Percentiles rank a stretch among this genome's conserved stretches.
Conservation (phyloP, 2,113 vertebrate genomes). For the Laterallus jamaicensis region DNA sequence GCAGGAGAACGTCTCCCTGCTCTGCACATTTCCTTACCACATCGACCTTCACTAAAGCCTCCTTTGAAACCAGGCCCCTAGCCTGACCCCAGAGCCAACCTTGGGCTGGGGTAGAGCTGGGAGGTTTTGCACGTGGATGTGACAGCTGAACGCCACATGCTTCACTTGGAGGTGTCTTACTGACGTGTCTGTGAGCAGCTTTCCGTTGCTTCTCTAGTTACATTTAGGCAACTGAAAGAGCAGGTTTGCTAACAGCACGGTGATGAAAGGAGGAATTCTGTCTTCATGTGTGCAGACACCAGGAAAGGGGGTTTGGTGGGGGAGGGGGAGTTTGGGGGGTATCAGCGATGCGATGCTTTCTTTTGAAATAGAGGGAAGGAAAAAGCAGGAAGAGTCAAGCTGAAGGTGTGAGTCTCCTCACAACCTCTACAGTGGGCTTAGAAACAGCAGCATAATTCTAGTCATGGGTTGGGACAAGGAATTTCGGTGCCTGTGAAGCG, state of each 20-base stretch:
- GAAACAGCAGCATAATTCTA: not conserved
- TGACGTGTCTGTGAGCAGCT: no score
- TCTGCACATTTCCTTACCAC: no score
- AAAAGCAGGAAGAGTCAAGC: not conserved
- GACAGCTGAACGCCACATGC: no score
- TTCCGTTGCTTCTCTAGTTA: no score
- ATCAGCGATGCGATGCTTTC: not conserved
- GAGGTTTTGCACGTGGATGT: no score
- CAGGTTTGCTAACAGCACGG: slow-evolving; percentile 22
- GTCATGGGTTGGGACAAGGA: not conserved
- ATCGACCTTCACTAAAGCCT: no score
- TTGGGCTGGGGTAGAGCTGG: no score
- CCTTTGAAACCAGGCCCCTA: no score
- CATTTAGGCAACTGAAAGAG: not conserved
- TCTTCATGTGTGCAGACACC: not conserved
- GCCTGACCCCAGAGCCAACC: no score
- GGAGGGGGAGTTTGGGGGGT: not conserved
- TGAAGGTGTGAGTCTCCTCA: not conserved
- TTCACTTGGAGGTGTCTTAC: no score
- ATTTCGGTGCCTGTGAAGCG: not conserved
- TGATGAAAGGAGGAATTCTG: not conserved
- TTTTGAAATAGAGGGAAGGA: not conserved
- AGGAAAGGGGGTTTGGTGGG: not conserved
- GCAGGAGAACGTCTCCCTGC: no score
- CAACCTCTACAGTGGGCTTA: not conserved